A percentile compares a stretch with the other conserved stretches of the same genome.
Evolutionary conservation across 2,113 vertebrate genomes (phyloP).

Genomic region (Pterophyllum scalare): DNA sequence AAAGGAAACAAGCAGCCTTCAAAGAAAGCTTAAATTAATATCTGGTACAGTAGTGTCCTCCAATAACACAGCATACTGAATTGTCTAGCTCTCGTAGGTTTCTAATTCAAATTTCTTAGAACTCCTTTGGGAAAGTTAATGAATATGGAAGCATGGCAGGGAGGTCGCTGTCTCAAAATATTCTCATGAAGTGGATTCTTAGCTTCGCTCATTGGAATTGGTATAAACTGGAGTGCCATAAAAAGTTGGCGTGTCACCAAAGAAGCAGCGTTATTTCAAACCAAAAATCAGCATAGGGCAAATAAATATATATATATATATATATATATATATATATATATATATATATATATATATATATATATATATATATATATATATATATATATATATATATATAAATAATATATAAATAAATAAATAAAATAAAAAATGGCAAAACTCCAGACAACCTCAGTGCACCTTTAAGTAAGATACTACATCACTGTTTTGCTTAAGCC

Average conservation of each 20-base stretch:
- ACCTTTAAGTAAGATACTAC: not conserved
- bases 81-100: not conserved
- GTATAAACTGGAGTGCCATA: conserved; percentile 2
- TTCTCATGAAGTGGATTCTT: conserved; percentile 44
- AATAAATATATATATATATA: no score
- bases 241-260: conserved; percentile 16
- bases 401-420: no score
- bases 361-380: no score
- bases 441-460: not conserved
- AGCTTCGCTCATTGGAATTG: conserved; percentile 10
- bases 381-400: no score
- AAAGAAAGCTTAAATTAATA: conserved; percentile 20
- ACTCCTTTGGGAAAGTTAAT: conserved; percentile 22
- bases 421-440: not conserved
- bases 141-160: not conserved
- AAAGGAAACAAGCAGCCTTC: conserved; percentile 11
- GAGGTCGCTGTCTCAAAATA: conserved; percentile 29
- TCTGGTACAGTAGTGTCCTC: conserved; percentile 1
- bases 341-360: no score
- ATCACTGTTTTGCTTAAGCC: not conserved
- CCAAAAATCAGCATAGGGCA: not conserved
- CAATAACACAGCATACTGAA: not conserved
- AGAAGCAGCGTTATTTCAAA: not conserved
- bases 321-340: no score
- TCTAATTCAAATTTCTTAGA: not conserved